Percentiles rank a stretch among this genome's conserved stretches.
Evolutionary conservation across 2,113 vertebrate genomes (phyloP).

Genomic region (Apodemus sylvaticus): DNA sequence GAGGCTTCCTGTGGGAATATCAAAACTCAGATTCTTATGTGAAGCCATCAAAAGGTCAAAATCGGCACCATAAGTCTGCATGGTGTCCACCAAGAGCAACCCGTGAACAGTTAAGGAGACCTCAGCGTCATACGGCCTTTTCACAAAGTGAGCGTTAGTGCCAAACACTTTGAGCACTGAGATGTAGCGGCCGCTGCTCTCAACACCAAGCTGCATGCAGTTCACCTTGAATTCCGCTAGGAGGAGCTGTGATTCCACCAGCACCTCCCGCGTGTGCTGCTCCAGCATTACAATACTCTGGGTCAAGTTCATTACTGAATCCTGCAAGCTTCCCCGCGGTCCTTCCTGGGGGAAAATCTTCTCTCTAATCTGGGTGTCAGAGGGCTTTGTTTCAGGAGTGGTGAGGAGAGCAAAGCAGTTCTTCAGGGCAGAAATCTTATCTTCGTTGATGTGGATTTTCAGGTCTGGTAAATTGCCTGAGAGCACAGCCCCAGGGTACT

Average conservation of each 20-base stretch:
- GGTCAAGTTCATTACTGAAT: slow-evolving; percentile 93
- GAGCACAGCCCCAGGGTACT: slow-evolving; percentile 94
- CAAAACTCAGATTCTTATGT: slow-evolving; percentile 97
- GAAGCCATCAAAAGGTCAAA: slow-evolving; percentile 98
- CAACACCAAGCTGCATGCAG: slow-evolving; percentile 97
- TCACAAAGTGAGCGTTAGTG: slow-evolving; percentile 96
- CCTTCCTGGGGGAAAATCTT: slow-evolving; percentile 91
- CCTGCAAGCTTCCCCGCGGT: slow-evolving; percentile 92
- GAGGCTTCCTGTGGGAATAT: slow-evolving; percentile 95
- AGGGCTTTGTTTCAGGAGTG: slow-evolving; percentile 83
- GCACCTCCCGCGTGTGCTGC: slow-evolving; percentile 95
- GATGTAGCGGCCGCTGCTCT: slow-evolving; percentile 96
- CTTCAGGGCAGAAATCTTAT: slow-evolving; percentile 95
- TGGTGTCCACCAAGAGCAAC: slow-evolving; percentile 95
- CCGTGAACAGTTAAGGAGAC: slow-evolving; percentile 97
- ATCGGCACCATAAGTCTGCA: slow-evolving; percentile 97
- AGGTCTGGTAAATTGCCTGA: slow-evolving; percentile 96
- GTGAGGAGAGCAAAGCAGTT: slow-evolving; percentile 92
- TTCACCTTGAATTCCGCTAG: slow-evolving; percentile 96
- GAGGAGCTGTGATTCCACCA: slow-evolving; percentile 96
- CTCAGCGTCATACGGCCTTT: slow-evolving; percentile 95
- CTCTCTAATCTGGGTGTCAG: slow-evolving; percentile 90
- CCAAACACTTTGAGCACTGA: slow-evolving; percentile 98
- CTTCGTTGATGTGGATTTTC: slow-evolving; percentile 97
- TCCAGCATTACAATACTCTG: slow-evolving; percentile 95